Evolutionary conservation across 2,888 invertebrate genomes (phyloP).

Genomic region (Labia minor): DNA sequence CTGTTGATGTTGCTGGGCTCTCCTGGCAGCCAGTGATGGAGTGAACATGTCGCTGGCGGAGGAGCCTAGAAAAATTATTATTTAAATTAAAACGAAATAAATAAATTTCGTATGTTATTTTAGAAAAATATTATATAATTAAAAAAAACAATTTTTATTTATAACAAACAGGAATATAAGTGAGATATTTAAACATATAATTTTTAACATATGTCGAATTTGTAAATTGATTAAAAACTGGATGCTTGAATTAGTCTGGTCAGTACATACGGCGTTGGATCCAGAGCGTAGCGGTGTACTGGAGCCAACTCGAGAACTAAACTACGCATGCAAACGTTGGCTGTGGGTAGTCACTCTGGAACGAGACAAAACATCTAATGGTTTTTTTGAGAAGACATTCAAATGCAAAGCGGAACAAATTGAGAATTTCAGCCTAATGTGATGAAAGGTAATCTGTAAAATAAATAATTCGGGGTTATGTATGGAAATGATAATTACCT

Average conservation of each 20-base stretch:
- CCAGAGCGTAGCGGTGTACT: constrained; percentile 13
- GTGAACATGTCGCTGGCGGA: constrained; percentile 7
- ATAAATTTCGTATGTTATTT: too few species aligned
- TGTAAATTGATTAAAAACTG: too few species aligned
- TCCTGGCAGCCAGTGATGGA: constrained; percentile 1
- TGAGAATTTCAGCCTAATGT: not conserved
- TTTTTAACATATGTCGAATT: too few species aligned
- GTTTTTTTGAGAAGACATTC: constrained; percentile 7
- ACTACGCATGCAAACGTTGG: constrained; percentile 3
- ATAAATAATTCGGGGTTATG: not conserved
- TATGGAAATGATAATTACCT: too few species aligned
- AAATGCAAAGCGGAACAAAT: not conserved
- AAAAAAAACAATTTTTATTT: too few species aligned
- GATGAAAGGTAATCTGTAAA: not conserved
- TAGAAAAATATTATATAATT: too few species aligned
- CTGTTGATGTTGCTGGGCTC: not conserved
- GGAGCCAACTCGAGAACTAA: constrained; percentile 1
- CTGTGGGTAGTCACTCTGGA: constrained; percentile 5
- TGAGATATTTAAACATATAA: too few species aligned
- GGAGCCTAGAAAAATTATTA: not conserved
- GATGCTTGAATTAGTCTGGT: not conserved
- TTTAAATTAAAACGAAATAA: too few species aligned
- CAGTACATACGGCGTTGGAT: constrained; percentile 1
- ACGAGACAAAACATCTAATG: constrained; percentile 13
- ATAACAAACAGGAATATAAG: too few species aligned